Percentiles rank a stretch among this genome's conserved stretches.
Conservation (phyloP, 2,888 invertebrate genomes). For the Oscheius sp. region DNA sequence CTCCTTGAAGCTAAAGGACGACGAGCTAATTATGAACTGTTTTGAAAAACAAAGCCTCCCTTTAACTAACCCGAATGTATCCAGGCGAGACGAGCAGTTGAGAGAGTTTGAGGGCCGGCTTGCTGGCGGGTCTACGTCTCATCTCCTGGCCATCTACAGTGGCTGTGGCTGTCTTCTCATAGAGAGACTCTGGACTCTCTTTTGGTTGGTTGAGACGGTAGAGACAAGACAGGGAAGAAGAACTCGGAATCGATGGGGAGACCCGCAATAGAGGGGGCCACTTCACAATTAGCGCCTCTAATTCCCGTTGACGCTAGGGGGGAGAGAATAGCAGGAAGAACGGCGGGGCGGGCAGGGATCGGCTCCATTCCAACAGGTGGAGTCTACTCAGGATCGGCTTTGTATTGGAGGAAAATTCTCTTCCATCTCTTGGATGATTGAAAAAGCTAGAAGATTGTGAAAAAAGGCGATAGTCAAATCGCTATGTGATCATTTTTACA, state of each 20-base stretch:
- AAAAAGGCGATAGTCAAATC: too few relatives aligned
- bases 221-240: neutral
- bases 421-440: too few relatives aligned
- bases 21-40: too few relatives aligned
- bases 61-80: slow-evolving; percentile 61
- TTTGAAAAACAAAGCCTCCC: too few relatives aligned
- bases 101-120: slow-evolving; percentile 41
- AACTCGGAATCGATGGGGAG: slow-evolving; percentile 6
- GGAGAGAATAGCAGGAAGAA: neutral
- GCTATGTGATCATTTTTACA: too few relatives aligned
- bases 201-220: neutral
- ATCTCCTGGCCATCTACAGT: slow-evolving; percentile 2
- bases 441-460: too few relatives aligned
- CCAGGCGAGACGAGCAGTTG: slow-evolving; percentile 62
- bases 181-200: neutral
- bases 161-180: neutral
- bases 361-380: neutral
- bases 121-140: slow-evolving; percentile 19
- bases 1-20: too few relatives aligned
- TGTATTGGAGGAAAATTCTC: too few relatives aligned
- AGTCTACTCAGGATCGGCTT: too few relatives aligned
- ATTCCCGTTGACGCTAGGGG: slow-evolving; percentile 20
- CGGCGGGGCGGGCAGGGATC: neutral
- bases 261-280: neutral
- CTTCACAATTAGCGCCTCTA: slow-evolving; percentile 31